phyloP scores from a whole-genome alignment of 2,113 vertebrate genomes.

The Oreotrochilus melanogaster region DNA sequence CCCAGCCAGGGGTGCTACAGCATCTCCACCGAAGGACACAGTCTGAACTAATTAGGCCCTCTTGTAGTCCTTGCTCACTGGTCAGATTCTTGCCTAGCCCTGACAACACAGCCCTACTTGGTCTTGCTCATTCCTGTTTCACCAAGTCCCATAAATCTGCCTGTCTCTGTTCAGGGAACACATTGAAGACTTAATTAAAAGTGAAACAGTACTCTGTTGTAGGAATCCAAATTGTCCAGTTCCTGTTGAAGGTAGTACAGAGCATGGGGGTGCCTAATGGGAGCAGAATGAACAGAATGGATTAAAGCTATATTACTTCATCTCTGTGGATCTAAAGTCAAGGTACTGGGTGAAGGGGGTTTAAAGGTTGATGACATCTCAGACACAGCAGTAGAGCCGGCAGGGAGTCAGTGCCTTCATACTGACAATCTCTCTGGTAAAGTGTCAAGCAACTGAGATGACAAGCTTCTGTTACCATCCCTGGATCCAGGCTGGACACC shows the following conservation, averaged over 20 bases:
- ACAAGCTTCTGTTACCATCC: not conserved
- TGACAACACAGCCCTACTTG: accelerated
- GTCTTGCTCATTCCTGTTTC: not conserved
- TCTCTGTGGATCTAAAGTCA: not conserved
- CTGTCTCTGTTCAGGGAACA: not conserved
- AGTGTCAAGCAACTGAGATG: not conserved
- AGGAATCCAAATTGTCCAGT: not conserved
- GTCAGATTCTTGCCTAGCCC: accelerated
- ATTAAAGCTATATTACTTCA: not conserved
- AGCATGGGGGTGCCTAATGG: not conserved
- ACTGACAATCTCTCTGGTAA: not conserved
- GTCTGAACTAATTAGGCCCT: too few relatives aligned
- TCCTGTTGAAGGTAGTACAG: not conserved
- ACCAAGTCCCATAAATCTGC: not conserved
- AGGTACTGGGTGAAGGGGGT: not conserved
- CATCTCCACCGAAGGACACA: too few relatives aligned
- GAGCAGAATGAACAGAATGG: not conserved
- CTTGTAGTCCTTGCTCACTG: accelerated
- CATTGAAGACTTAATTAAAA: not conserved
- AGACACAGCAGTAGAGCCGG: not conserved
- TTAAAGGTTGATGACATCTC: not conserved
- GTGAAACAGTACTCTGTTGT: not conserved
- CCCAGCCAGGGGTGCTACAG: not conserved
- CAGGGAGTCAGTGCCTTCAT: not conserved
- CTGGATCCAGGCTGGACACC: conserved; percentile 15